A percentile compares a stretch with the other conserved stretches of the same genome.
phyloP scores from a whole-genome alignment of 2,113 vertebrate species.

The Maccullochella peelii region DNA sequence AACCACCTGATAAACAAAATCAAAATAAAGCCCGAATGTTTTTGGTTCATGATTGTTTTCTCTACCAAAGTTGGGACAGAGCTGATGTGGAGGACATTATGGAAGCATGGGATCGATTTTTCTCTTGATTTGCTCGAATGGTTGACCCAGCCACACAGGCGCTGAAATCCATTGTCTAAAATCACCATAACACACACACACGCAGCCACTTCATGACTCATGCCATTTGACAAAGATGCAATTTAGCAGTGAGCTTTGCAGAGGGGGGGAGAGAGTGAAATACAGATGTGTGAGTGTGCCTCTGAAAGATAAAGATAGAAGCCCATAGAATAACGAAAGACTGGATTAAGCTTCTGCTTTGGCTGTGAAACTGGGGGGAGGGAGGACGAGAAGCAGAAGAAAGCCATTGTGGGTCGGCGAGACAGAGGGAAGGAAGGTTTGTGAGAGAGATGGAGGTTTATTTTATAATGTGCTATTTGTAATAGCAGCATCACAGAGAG shows the following conservation, averaged over 20 bases:
- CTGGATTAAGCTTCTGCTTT: slow-evolving; percentile 77
- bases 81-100: neutral
- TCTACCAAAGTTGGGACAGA: neutral
- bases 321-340: slow-evolving; percentile 53
- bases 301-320: slow-evolving; percentile 69
- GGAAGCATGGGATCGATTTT: neutral
- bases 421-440: slow-evolving; percentile 10
- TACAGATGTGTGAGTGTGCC: slow-evolving; percentile 56
- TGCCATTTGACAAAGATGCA: slow-evolving; percentile 71
- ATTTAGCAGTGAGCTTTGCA: slow-evolving; percentile 61
- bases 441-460: slow-evolving; percentile 60
- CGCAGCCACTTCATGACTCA: slow-evolving; percentile 73
- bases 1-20: neutral
- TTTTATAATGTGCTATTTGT: slow-evolving; percentile 64
- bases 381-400: slow-evolving; percentile 38
- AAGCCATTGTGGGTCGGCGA: slow-evolving; percentile 54
- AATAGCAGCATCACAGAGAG: slow-evolving; percentile 53
- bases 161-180: neutral
- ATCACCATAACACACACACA: neutral
- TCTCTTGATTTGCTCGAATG: neutral
- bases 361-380: slow-evolving; percentile 49
- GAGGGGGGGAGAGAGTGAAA: neutral
- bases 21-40: neutral
- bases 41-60: neutral
- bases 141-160: neutral